Base-by-base conservation (phyloP, 2,888 invertebrate genomes). In the Zonitis immaculata region DNA sequence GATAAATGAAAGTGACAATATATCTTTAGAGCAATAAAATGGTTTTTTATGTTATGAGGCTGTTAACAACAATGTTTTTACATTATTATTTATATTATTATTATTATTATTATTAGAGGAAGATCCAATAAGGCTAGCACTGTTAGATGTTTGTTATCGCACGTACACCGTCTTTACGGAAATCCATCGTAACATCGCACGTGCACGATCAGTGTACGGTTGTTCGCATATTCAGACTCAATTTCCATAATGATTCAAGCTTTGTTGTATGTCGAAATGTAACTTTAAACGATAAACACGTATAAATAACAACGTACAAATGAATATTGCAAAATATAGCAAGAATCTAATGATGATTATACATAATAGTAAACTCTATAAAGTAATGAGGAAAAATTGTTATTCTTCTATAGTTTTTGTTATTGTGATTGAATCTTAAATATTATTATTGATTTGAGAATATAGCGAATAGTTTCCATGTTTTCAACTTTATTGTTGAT, bases 161-260 rank as follows among this genome's bases (percentile, higher is more conserved):
- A 76, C 76, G 75, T 76, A 71, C 73, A 71, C 72, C 75, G 73
- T 73, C 73, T 73, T 72, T 72, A 62, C 70, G 67, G 67, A 75
- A 75, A 76, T 75, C 75, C 75, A 71, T 70, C 69, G 69, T 63
- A 58, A 65, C 61, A 62, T 66, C 65, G 69, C 70, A 58, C 65
- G 67, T 69, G 72, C 76, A 76, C 76, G 76, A 68, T 64, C 68
- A 62, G 42, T 16, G 64, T 59, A 63, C 67, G 66, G 58, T 58
- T 61, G 64, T 59, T 65, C 66, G 71, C 70, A 71, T 71, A 72
- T 71, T 70, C 64, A 55, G 47, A 54, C 50, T 58, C 61, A 60
- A 69, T 68, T 70, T 68, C 66, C 61, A 63, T 66, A 66, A 64
- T 65, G 62, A 63, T 46, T 56, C 55, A 50, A 61, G 60, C 58